A percentile compares a stretch with the other conserved stretches of the same genome.
phyloP scores from a whole-genome alignment of 2,113 vertebrate genomes.

The Lampris incognitus region DNA sequence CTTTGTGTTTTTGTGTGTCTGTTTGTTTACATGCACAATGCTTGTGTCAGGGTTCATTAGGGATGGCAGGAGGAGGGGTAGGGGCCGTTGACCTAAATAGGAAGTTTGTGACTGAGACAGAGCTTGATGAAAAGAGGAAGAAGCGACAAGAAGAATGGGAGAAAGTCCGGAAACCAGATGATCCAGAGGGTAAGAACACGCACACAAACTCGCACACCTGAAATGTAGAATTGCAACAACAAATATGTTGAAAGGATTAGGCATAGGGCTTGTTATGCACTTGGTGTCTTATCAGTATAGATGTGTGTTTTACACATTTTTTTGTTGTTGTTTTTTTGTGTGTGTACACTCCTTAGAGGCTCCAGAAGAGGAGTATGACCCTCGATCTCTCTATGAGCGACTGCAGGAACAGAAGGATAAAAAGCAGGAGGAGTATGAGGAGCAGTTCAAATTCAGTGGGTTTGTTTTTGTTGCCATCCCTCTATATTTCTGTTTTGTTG shows the following conservation, averaged over 20 bases:
- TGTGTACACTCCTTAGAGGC: conserved; percentile 82
- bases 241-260: neutral
- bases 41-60: conserved; percentile 53
- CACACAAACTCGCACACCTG: neutral
- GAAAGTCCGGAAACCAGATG: conserved; percentile 95
- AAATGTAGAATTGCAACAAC: neutral
- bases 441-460: conserved; percentile 99
- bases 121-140: conserved; percentile 93
- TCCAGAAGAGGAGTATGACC: conserved; percentile 93
- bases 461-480: neutral
- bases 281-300: too few species aligned
- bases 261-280: neutral
- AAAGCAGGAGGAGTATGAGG: conserved; percentile 97
- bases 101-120: conserved; percentile 93
- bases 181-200: conserved; percentile 88
- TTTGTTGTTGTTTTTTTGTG: conserved; percentile 33
- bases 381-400: conserved; percentile 91
- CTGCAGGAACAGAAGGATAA: conserved; percentile 98
- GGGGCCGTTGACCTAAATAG: conserved; percentile 89
- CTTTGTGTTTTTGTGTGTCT: neutral
- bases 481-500: neutral
- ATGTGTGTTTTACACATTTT: neutral
- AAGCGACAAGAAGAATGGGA: conserved; percentile 98
- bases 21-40: conserved; percentile 50
- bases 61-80: conserved; percentile 82